Base-by-base conservation (phyloP, 2,797 vertebrate genomes). In the Sebastes steindachneri region DNA sequence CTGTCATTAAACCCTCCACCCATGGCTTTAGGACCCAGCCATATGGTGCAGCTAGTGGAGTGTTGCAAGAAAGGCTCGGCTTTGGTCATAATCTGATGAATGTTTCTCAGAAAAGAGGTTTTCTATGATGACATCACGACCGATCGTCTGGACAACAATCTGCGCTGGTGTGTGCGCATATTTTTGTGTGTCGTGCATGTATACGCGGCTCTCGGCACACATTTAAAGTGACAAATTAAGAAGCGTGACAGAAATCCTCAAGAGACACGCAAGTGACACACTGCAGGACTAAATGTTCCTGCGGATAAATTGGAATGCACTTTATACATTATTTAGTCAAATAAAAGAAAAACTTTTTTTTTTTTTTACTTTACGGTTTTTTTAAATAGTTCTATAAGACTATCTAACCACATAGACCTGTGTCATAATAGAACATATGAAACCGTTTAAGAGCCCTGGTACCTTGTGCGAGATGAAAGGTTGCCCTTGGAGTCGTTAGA, bases 11-110 rank as follows among this genome's bases (percentile, higher is more conserved):
- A 95, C 85, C 89, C 82, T 95, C 93, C 79, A 95, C 92, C 86
- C 90, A 82, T 91, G 93, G 94, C 91, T 94, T 96, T 96, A 95
- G 96, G 96, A 94, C 92, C 90, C 86, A 94, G 92, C 91, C 95
- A 94, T 95, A 95, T 94, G 93, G 94, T 95, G 86, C 89, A 82
- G 87, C 95, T 94, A 92, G 86, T 88, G 86, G 80, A 86, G 89
- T 94, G 90, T 87, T 92, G 89, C 92, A 86, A 89, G 87, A 84
- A 92, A 84, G 86, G 68, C 86, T 92, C 59, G 80, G 88, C 87
- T 90, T 93, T 91, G 84, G 88, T 88, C 87, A 93, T 88, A 93
- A 96, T 95, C 94, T 93, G 83, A 93, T 93, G 91, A 93, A 92
- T 89, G 83, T 94, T 87, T 93, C 86, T 92, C 78, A 86, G 94